Percentiles rank a stretch among this genome's conserved stretches.
Evolutionary conservation across 2,888 invertebrate genomes (phyloP).

Genomic region (Cephalotes varians): DNA sequence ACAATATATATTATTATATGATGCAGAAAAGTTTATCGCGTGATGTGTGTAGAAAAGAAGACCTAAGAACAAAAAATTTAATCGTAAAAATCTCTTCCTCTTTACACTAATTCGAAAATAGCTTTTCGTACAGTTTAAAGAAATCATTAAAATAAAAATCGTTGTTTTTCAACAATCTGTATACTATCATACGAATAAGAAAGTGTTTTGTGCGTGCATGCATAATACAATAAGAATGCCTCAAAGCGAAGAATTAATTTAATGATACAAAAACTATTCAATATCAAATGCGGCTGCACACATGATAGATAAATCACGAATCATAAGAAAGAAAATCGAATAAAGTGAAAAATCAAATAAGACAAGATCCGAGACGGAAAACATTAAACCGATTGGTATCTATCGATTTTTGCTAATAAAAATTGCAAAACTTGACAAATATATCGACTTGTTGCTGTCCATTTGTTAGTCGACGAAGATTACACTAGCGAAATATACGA

Average conservation of each 20-base stretch:
- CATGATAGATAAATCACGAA: conserved; percentile 5
- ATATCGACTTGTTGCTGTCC: conserved; percentile 33
- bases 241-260: not conserved
- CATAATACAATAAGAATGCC: not conserved
- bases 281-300: conserved; percentile 10
- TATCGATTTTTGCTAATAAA: conserved; percentile 17
- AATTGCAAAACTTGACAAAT: conserved; percentile 10
- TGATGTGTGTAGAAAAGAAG: not conserved
- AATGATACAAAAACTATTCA: conserved; percentile 11
- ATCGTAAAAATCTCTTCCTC: not conserved
- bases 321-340: conserved; percentile 26
- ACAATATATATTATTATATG: too few species aligned
- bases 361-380: not conserved
- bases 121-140: not conserved
- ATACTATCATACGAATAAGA: not conserved
- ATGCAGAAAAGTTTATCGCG: too few species aligned
- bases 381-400: conserved; percentile 10
- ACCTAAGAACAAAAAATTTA: not conserved
- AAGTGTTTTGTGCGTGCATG: not conserved
- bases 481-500: not conserved
- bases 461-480: not conserved
- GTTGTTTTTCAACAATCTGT: not conserved
- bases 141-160: not conserved
- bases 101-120: not conserved
- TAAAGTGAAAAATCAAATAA: conserved; percentile 10